Percentiles rank a stretch among this genome's conserved stretches.
Evolutionary conservation across 64 coral and sea anemone genomes (phyloP).

Genomic region (Montipora capricornis): DNA sequence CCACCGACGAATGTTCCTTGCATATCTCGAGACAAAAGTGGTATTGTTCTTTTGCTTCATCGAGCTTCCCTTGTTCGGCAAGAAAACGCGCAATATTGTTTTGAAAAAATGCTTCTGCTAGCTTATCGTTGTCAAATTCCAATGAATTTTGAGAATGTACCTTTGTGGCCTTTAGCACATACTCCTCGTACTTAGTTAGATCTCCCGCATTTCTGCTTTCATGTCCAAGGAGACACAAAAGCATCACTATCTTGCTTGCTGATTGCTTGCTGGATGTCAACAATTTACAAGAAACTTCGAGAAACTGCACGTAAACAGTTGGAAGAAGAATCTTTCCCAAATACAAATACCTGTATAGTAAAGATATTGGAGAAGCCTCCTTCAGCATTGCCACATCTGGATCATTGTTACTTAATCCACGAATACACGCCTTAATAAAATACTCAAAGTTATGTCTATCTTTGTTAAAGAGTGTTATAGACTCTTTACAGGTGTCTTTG

Average conservation of each 20-base stretch:
- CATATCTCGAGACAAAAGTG: background rate
- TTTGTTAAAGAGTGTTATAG: conserved; percentile 33
- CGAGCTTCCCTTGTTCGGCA: background rate
- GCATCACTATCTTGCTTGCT: background rate
- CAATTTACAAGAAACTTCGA: background rate
- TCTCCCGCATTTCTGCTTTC: conserved; percentile 40
- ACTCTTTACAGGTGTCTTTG: conserved; percentile 46
- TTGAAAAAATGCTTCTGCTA: conserved; percentile 16
- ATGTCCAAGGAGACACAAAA: conserved; percentile 45
- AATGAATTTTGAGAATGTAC: background rate
- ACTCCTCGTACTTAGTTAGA: conserved; percentile 17
- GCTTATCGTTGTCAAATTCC: conserved; percentile 30
- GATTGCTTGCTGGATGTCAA: conserved; percentile 4
- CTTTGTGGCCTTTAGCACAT: background rate
- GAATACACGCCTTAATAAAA: background rate
- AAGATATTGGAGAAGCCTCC: background rate
- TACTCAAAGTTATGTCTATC: conserved; percentile 65
- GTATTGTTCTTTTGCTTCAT: background rate
- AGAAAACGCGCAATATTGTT: conserved; percentile 44
- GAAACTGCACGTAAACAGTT: conserved; percentile 9
- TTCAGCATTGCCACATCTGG: background rate
- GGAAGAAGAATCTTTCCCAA: conserved; percentile 46
- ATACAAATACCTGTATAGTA: conserved; percentile 14
- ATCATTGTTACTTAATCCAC: background rate
- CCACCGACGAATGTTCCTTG: background rate